A percentile compares a stretch with the other conserved stretches of the same genome.
Evolutionary conservation across 1,140 invertebrate genomes (phyloP).

Genomic region (Caenorhabditis inopinata): DNA sequence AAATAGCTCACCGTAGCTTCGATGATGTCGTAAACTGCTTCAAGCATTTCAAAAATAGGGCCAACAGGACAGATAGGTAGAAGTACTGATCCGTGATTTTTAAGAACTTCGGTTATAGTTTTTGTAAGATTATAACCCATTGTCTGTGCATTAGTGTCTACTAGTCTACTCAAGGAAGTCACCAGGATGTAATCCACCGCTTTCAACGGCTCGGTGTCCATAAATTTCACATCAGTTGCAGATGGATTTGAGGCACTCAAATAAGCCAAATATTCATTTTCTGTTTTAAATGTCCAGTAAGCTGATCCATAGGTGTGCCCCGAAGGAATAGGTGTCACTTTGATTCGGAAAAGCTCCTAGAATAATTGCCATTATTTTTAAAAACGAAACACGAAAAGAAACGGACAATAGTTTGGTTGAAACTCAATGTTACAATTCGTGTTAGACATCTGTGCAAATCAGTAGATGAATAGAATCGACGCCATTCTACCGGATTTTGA

Average conservation of each 20-base stretch:
- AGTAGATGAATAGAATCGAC: not conserved
- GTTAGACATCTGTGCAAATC: not conserved
- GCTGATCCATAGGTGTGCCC: not conserved
- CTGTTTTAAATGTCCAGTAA: not conserved
- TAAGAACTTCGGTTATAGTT: not conserved
- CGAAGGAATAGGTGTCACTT: not conserved
- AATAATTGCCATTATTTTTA: too few species aligned
- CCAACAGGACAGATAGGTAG: slow-evolving; percentile 5
- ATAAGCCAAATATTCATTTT: not conserved
- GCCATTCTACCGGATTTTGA: not conserved
- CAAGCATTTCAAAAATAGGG: not conserved
- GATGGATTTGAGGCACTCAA: not conserved
- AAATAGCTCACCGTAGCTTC: not conserved
- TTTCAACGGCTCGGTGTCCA: not conserved
- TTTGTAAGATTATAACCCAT: not conserved
- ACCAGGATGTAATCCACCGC: not conserved
- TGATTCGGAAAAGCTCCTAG: not conserved
- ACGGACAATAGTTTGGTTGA: slow-evolving; percentile 12
- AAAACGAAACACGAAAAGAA: too few species aligned
- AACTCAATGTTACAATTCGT: not conserved
- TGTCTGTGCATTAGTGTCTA: not conserved
- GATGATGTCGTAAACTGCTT: slow-evolving; percentile 1
- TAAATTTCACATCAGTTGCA: not conserved
- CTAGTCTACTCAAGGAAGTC: not conserved
- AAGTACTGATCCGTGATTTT: not conserved